Percentiles rank a stretch among this genome's conserved stretches.
Evolutionary conservation across 53 echinoderm and acorn worm species (phyloP).

Genomic region (Temnopleurus reevesii): DNA sequence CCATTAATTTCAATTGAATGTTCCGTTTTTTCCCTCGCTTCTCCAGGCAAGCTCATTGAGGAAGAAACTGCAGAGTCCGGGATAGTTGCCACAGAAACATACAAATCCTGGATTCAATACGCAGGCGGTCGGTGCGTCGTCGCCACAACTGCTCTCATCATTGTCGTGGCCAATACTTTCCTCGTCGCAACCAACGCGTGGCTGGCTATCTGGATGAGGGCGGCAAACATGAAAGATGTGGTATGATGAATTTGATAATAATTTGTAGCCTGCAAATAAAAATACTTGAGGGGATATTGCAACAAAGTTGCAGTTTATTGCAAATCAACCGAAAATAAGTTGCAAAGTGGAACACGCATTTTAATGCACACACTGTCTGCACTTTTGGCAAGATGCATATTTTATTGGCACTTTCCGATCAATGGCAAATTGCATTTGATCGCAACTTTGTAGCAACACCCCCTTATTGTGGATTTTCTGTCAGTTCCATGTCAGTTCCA

Average conservation of each 20-base stretch:
- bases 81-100: constrained; percentile 68
- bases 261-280: too few species aligned
- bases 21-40: background rate
- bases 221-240: background rate
- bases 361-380: too few species aligned
- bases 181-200: constrained; percentile 66
- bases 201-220: constrained; percentile 82
- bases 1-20: too few species aligned
- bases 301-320: background rate
- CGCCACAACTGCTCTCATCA: constrained; percentile 43
- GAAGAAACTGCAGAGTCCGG: constrained; percentile 67
- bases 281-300: background rate
- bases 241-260: constrained; percentile 7
- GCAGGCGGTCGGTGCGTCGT: constrained; percentile 65
- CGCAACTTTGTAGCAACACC: too few species aligned
- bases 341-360: too few species aligned
- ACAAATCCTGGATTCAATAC: constrained; percentile 62
- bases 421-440: too few species aligned
- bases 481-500: too few species aligned
- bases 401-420: too few species aligned
- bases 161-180: constrained; percentile 45
- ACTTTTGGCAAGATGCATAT: too few species aligned
- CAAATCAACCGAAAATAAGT: too few species aligned
- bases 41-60: constrained; percentile 67
- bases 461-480: too few species aligned